Conservation (phyloP, 2,888 invertebrate species). For the Halocaridina rubra region DNA sequence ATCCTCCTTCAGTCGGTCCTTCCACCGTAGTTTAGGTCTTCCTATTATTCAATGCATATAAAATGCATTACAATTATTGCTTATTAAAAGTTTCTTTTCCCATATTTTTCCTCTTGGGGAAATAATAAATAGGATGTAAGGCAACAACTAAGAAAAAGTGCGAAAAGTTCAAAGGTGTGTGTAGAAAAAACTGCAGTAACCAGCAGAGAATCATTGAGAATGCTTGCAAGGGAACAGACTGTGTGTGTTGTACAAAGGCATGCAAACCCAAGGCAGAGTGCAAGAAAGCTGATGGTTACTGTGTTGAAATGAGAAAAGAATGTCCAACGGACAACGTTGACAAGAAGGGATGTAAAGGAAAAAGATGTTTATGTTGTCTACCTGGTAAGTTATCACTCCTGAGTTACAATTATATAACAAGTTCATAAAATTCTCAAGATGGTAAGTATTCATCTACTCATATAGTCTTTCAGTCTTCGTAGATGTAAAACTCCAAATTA, state of each 20-base stretch:
- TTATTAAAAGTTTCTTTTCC: too few species aligned
- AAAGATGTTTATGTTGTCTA: background rate
- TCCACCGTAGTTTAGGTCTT: too few species aligned
- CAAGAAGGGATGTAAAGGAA: background rate
- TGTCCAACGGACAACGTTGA: background rate
- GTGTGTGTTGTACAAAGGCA: background rate
- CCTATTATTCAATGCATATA: too few species aligned
- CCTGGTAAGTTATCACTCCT: background rate
- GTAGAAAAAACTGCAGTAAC: background rate
- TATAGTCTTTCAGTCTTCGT: too few species aligned
- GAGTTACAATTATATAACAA: too few species aligned
- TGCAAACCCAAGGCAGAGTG: background rate
- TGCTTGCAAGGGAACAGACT: background rate
- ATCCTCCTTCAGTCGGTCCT: too few species aligned
- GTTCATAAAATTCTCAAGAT: too few species aligned
- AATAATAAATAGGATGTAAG: background rate
- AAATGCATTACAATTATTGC: too few species aligned
- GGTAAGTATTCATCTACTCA: too few species aligned
- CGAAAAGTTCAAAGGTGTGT: background rate
- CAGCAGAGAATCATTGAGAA: background rate
- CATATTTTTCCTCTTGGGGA: too few species aligned
- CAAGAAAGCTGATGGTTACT: background rate
- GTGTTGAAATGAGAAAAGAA: background rate
- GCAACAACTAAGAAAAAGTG: background rate
- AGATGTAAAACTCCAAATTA: too few species aligned